A percentile compares a stretch with the other conserved stretches of the same genome.
phyloP scores from a whole-genome alignment of 1,140 invertebrate species.

The Brachystomella parvula region DNA sequence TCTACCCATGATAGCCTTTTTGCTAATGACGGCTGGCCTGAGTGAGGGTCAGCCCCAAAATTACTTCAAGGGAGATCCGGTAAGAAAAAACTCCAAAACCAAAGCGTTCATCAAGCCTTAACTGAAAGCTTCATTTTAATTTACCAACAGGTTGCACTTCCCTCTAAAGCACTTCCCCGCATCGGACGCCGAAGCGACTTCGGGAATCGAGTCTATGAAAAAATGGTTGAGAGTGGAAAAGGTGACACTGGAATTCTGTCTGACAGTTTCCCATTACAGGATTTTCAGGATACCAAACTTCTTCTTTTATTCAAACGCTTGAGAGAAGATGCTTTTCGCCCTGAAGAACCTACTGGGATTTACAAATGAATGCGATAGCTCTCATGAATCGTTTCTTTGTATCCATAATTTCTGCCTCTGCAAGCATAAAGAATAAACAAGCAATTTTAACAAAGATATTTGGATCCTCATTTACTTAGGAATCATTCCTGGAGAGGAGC shows the following conservation, averaged over 20 bases:
- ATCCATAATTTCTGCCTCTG: not conserved
- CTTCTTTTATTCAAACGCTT: not conserved
- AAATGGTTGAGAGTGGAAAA: not conserved
- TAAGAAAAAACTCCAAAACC: not conserved
- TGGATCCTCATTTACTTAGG: not conserved
- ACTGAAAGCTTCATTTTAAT: not conserved
- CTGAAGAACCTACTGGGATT: not conserved
- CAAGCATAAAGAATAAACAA: not conserved
- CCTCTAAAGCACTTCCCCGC: conserved; percentile 17
- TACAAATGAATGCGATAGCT: not conserved
- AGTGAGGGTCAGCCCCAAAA: conserved; percentile 4
- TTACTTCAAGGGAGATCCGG: conserved; percentile 12
- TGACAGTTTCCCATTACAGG: not conserved
- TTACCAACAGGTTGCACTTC: conserved; percentile 8
- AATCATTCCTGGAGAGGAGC: not conserved
- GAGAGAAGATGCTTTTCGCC: not conserved
- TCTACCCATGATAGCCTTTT: not conserved
- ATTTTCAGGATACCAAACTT: not conserved
- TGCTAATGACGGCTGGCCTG: not conserved
- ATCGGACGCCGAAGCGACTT: conserved; percentile 16
- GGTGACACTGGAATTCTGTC: not conserved
- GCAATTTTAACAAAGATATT: too few relatives aligned
- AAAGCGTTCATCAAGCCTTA: not conserved
- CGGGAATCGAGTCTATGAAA: not conserved
- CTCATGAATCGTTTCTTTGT: not conserved